A percentile compares a stretch with the other conserved stretches of the same genome.
Conservation (phyloP, 2,797 vertebrate genomes). For the Hypotaenidia philippensis region DNA sequence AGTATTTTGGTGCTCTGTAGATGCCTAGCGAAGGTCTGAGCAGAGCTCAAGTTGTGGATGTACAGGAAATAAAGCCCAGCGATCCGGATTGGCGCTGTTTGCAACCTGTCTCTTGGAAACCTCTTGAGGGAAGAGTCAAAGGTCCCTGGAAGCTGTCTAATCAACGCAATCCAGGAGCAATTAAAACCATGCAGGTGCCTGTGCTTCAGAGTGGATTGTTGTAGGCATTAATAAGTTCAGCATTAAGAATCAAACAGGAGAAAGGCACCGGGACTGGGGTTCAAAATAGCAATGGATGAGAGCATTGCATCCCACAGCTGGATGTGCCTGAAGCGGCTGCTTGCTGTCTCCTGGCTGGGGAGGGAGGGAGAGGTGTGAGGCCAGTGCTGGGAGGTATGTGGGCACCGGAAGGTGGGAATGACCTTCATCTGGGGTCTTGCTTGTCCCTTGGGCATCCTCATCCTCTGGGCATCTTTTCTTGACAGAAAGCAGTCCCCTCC, state of each 20-base stretch:
- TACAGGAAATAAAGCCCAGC: neutral
- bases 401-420: accelerated
- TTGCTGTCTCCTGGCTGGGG: accelerated
- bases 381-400: neutral
- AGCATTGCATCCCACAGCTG: neutral
- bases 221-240: neutral
- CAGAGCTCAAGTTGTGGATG: neutral
- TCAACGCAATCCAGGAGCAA: conserved; percentile 4
- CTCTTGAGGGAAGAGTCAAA: conserved; percentile 10
- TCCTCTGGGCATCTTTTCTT: neutral
- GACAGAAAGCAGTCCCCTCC: neutral
- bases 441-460: accelerated
- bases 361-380: neutral
- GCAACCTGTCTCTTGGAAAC: neutral
- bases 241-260: neutral
- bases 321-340: neutral
- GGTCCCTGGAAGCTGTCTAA: neutral
- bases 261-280: neutral
- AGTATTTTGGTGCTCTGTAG: neutral
- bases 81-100: neutral
- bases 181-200: neutral
- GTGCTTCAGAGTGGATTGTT: neutral
- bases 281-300: neutral
- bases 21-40: neutral
- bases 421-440: accelerated